A percentile compares a stretch with the other conserved stretches of the same genome.
phyloP scores from a whole-genome alignment of 2,797 vertebrate genomes.

The Zenarchopterus dispar region DNA sequence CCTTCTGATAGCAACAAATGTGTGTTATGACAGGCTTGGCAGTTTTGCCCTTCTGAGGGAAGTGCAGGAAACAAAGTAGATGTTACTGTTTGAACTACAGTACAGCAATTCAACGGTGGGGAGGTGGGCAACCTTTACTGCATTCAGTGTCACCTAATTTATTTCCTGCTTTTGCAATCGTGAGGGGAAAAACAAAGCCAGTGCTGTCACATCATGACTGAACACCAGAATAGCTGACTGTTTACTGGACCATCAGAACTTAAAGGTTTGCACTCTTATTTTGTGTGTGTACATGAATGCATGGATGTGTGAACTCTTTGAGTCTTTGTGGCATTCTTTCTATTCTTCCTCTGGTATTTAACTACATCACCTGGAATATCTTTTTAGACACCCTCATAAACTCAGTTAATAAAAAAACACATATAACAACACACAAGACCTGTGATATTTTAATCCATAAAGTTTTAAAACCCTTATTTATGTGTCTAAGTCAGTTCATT shows the following conservation, averaged over 20 bases:
- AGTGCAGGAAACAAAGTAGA: constrained; percentile 9
- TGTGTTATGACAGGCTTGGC: not conserved
- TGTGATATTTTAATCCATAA: no score
- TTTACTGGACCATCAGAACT: constrained; percentile 11
- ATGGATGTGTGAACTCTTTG: not conserved
- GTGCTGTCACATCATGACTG: constrained; percentile 5
- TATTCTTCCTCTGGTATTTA: no score
- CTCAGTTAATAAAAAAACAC: no score
- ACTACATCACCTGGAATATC: no score
- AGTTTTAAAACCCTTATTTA: no score
- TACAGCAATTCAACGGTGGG: not conserved
- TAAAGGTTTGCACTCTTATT: not conserved
- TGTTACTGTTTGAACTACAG: constrained; percentile 4
- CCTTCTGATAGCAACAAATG: not conserved
- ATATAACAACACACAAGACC: no score
- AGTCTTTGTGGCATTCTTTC: no score
- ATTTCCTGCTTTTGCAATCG: not conserved
- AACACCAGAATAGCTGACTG: constrained; percentile 8
- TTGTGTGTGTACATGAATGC: not conserved
- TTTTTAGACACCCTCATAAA: no score
- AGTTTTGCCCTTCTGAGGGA: constrained; percentile 18
- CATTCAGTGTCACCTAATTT: not conserved
- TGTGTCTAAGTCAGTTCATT: no score
- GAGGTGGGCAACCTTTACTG: not conserved
- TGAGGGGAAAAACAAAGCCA: constrained; percentile 10